These are phyloP conservation scores for Hemiprocne comata DNA, from an alignment of 2,113 vertebrate species.

Conservation along the genomic window DNA sequence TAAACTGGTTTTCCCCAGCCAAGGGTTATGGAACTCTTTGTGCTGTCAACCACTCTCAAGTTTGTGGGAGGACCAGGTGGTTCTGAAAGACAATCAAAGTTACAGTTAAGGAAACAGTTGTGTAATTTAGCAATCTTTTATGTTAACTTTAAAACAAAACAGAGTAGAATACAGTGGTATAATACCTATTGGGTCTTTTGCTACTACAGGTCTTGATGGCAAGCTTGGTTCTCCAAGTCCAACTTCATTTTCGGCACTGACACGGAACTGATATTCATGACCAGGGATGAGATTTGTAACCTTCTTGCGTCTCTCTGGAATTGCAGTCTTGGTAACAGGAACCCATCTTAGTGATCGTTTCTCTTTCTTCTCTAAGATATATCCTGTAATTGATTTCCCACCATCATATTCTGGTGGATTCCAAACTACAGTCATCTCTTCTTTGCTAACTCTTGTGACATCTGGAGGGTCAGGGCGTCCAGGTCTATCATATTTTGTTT, in stretches of 20 bases:
- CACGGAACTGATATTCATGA: conserved; percentile 96
- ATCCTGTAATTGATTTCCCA: conserved; percentile 94
- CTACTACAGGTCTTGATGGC: conserved; percentile 88
- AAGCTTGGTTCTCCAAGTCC: conserved; percentile 91
- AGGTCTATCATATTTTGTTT: conserved; percentile 91
- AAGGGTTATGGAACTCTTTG: conserved; percentile 87
- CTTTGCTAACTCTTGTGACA: conserved; percentile 89
- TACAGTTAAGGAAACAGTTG: background rate
- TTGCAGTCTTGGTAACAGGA: conserved; percentile 88
- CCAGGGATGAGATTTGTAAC: conserved; percentile 91
- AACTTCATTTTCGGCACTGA: conserved; percentile 97
- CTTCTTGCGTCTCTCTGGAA: conserved; percentile 85
- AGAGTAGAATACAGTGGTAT: background rate
- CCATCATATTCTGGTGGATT: conserved; percentile 92
- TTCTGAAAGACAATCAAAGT: conserved; percentile 76
- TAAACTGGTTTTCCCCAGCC: conserved; percentile 92
- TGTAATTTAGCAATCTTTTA: background rate
- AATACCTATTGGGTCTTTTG: conserved; percentile 94
- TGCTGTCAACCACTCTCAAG: conserved; percentile 92
- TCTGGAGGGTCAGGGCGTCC: conserved; percentile 91
- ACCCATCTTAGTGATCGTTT: conserved; percentile 90
- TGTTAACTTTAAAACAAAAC: background rate
- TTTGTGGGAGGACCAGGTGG: conserved; percentile 93
- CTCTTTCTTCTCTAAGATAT: conserved; percentile 94
- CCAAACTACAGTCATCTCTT: conserved; percentile 96